These are phyloP conservation scores for Zosterops japonicus DNA, from an alignment of 2,113 vertebrate species.

Conservation along the genomic window DNA sequence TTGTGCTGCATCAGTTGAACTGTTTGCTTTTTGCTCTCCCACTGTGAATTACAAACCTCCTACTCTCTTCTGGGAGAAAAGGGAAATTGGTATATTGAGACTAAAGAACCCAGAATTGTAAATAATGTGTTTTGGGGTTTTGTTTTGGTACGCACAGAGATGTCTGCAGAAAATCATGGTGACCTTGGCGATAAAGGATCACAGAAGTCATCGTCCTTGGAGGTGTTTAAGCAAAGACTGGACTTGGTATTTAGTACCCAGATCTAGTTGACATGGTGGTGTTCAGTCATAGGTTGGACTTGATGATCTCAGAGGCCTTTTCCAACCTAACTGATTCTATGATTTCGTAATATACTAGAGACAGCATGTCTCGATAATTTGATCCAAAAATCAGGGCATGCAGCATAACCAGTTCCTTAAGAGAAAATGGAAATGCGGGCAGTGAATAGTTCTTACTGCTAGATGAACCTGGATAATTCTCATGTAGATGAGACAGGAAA, in stretches of 20 bases:
- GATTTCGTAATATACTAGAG: not conserved
- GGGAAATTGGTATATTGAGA: not conserved
- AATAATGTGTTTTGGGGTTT: not conserved
- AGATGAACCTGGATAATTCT: not conserved
- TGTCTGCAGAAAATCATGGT: not conserved
- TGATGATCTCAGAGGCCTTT: not conserved
- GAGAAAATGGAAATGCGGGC: conserved; percentile 4
- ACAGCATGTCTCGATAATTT: not conserved
- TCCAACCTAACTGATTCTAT: not conserved
- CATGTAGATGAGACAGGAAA: not conserved
- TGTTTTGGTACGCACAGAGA: not conserved
- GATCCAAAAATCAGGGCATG: not conserved
- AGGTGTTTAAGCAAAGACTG: not conserved
- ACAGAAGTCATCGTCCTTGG: not conserved
- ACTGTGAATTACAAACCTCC: not conserved
- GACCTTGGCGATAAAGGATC: not conserved
- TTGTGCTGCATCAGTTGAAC: not conserved
- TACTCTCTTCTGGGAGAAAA: not conserved
- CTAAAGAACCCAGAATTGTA: not conserved
- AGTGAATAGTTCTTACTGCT: not conserved
- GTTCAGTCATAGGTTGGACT: not conserved
- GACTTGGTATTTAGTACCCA: too few species aligned
- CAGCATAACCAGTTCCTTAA: not conserved
- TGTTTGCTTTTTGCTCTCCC: not conserved
- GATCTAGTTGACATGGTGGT: not conserved